Evolutionary conservation across 2,113 vertebrate species (phyloP).

Genomic region (Caracal caracal): DNA sequence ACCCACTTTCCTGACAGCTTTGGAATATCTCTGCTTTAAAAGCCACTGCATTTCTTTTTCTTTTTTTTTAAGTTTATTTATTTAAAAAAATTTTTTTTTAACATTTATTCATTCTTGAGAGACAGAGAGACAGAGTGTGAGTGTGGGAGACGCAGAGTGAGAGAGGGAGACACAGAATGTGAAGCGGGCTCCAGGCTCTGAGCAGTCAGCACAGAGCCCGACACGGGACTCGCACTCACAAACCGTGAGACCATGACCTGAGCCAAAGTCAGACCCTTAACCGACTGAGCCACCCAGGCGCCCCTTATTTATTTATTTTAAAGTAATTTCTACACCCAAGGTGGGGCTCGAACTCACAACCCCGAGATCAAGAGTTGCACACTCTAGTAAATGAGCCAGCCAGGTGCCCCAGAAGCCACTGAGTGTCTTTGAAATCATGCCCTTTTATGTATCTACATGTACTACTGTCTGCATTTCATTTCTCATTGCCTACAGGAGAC

Average conservation of each 20-base stretch:
- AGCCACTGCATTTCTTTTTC: not conserved
- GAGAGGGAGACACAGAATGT: no score
- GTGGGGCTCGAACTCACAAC: not conserved
- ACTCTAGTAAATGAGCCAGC: not conserved
- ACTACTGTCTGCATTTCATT: not conserved
- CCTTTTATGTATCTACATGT: not conserved
- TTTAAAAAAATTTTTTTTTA: no score
- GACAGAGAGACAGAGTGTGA: no score
- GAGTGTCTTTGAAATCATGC: not conserved
- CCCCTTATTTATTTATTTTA: not conserved
- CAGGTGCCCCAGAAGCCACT: not conserved
- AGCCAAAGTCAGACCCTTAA: no score
- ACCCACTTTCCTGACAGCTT: not conserved
- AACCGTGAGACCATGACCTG: no score
- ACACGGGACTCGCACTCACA: no score
- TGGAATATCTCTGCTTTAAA: constrained; percentile 25
- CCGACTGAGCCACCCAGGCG: no score
- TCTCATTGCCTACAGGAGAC: not conserved
- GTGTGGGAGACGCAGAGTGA: no score
- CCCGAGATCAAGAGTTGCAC: not conserved
- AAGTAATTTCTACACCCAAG: not conserved
- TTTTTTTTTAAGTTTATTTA: not conserved
- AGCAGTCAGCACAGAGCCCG: no score
- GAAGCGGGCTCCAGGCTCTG: no score
- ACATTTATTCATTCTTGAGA: no score